These are phyloP conservation scores for Drosophila dunni DNA, from an alignment of 1,140 invertebrate genomes.

Conservation along the genomic window DNA sequence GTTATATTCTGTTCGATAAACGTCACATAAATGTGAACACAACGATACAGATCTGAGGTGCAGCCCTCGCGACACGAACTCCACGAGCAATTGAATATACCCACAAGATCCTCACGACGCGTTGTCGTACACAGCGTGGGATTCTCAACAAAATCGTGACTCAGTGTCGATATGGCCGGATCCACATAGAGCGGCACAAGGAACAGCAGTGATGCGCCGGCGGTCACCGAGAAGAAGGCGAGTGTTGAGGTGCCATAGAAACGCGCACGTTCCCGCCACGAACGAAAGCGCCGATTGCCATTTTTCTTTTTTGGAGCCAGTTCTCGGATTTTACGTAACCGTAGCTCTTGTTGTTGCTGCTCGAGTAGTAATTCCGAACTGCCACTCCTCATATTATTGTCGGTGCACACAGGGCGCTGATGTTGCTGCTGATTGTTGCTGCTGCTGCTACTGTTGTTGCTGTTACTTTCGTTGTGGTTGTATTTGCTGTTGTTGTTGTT, in stretches of 20 bases:
- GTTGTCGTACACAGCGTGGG: constrained; percentile 92
- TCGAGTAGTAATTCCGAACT: constrained; percentile 94
- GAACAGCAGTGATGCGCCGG: constrained; percentile 93
- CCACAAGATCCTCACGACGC: constrained; percentile 90
- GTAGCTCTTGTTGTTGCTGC: constrained; percentile 88
- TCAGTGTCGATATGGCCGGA: constrained; percentile 94
- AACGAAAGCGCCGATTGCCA: constrained; percentile 87
- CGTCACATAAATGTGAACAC: constrained; percentile 93
- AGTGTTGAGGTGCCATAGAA: constrained; percentile 92
- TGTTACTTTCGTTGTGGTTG: constrained; percentile 32
- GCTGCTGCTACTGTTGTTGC: constrained; percentile 53
- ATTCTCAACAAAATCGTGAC: constrained; percentile 91
- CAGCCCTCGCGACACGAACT: constrained; percentile 94
- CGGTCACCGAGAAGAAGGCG: constrained; percentile 91
- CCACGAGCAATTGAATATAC: constrained; percentile 94
- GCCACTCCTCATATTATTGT: constrained; percentile 91
- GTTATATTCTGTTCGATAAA: constrained; percentile 85
- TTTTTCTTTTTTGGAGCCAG: constrained; percentile 86
- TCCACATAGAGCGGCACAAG: constrained; percentile 94
- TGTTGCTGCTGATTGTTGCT: constrained; percentile 72
- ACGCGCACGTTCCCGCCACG: constrained; percentile 90
- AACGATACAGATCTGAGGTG: constrained; percentile 93
- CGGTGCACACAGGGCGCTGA: constrained; percentile 84
- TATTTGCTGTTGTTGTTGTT: constrained; percentile 19
- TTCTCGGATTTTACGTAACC: constrained; percentile 89